phyloP scores from a whole-genome alignment of 2,888 invertebrate genomes.

The Seladonia tumulorum region DNA sequence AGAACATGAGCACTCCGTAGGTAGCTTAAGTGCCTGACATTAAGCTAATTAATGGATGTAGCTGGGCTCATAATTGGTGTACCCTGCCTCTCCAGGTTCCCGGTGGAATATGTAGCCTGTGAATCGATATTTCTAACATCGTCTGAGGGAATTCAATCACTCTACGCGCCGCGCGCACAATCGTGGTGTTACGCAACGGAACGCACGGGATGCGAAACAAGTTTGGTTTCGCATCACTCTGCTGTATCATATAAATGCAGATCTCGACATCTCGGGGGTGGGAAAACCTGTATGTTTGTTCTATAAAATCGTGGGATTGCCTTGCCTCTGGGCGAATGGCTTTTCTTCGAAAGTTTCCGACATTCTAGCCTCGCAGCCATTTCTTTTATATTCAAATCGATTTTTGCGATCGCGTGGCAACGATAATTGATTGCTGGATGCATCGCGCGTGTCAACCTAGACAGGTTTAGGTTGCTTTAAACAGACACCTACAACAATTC shows the following conservation, averaged over 20 bases:
- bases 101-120: constrained; percentile 22
- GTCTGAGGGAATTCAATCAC: constrained; percentile 52
- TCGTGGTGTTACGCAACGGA: constrained; percentile 61
- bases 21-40: constrained; percentile 70
- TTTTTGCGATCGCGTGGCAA: not conserved
- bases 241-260: constrained; percentile 69
- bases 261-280: constrained; percentile 47
- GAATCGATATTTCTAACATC: constrained; percentile 76
- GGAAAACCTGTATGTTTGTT: constrained; percentile 18
- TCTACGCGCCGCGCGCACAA: constrained; percentile 49
- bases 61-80: constrained; percentile 60
- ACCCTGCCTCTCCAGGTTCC: constrained; percentile 37
- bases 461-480: not conserved
- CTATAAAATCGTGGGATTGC: not conserved
- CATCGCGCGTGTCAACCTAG: no score
- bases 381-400: not conserved
- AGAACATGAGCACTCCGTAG: not conserved
- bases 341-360: constrained; percentile 57
- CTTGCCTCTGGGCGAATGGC: constrained; percentile 45
- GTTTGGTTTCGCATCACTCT: constrained; percentile 16
- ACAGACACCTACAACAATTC: not conserved
- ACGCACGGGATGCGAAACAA: constrained; percentile 31
- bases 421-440: not conserved
- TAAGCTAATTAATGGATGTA: constrained; percentile 75
- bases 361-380: no score